Evolutionary conservation across 2,888 invertebrate species (phyloP).

Genomic region (Chymomyza caudatula): DNA sequence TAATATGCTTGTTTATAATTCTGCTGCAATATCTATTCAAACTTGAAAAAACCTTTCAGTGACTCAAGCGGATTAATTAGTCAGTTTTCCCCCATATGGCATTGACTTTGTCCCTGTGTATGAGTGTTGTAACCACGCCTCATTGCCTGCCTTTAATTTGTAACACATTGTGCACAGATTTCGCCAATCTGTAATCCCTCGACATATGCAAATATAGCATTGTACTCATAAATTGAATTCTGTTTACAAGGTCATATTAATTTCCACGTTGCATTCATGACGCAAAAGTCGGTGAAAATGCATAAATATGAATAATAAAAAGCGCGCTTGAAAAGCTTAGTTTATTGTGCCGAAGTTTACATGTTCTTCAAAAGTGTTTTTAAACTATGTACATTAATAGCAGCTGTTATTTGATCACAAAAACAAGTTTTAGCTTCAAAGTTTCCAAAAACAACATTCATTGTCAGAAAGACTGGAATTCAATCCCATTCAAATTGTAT

Average conservation of each 20-base stretch:
- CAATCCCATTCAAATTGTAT: too few species aligned
- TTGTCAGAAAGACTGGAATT: too few species aligned
- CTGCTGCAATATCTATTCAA: constrained; percentile 9
- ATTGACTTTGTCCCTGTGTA: constrained; percentile 34
- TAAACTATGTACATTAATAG: not conserved
- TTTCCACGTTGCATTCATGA: constrained; percentile 38
- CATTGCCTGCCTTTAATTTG: constrained; percentile 39
- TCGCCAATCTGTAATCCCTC: constrained; percentile 35
- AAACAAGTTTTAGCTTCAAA: too few species aligned
- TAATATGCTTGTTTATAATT: constrained; percentile 30
- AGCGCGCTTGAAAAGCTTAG: not conserved
- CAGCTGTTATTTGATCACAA: not conserved
- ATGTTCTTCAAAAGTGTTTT: not conserved
- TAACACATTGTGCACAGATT: constrained; percentile 66
- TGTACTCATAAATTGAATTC: constrained; percentile 15
- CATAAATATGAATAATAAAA: not conserved
- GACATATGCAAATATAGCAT: constrained; percentile 2
- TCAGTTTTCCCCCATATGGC: not conserved
- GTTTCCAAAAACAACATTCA: too few species aligned
- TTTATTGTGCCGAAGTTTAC: not conserved
- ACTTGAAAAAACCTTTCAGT: constrained; percentile 3
- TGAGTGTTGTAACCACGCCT: constrained; percentile 26
- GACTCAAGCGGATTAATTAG: constrained; percentile 23
- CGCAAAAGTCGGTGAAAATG: not conserved
- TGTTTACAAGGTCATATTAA: constrained; percentile 52